Conservation (phyloP, 2,113 vertebrate species). For the Actenoides lindsayi region DNA sequence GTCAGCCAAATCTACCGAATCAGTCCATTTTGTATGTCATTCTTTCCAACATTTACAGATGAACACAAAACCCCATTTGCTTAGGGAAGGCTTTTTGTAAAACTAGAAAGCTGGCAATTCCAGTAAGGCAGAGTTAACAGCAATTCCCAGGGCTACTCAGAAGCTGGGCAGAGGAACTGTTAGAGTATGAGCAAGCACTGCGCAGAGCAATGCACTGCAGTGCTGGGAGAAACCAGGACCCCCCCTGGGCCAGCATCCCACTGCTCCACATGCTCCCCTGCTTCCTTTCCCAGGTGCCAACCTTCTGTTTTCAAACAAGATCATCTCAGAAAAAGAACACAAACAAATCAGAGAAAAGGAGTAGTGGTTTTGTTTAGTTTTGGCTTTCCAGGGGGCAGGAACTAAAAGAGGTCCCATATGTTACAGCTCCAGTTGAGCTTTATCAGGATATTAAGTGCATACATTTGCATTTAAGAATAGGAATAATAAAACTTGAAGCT, state of each 20-base stretch:
- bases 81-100: neutral
- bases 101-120: neutral
- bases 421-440: neutral
- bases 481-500: neutral
- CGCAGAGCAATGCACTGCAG: neutral
- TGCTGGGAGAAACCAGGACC: neutral
- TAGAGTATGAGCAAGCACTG: neutral
- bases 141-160: neutral
- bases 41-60: neutral
- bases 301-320: conserved; percentile 50
- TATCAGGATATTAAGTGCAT: neutral
- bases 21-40: neutral
- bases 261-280: neutral
- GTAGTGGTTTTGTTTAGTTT: neutral
- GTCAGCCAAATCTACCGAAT: neutral
- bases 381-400: conserved; percentile 28
- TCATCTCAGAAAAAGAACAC: neutral
- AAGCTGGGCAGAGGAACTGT: neutral
- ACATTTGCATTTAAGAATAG: neutral
- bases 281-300: conserved; percentile 48
- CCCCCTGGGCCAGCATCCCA: neutral
- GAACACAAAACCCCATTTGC: neutral
- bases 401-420: conserved; percentile 8
- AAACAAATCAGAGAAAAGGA: neutral
- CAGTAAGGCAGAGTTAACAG: neutral